Percentiles rank a stretch among this genome's conserved stretches.
These are phyloP conservation scores for Melolontha melolontha DNA, from an alignment of 2,888 invertebrate genomes.

Conservation along the genomic window DNA sequence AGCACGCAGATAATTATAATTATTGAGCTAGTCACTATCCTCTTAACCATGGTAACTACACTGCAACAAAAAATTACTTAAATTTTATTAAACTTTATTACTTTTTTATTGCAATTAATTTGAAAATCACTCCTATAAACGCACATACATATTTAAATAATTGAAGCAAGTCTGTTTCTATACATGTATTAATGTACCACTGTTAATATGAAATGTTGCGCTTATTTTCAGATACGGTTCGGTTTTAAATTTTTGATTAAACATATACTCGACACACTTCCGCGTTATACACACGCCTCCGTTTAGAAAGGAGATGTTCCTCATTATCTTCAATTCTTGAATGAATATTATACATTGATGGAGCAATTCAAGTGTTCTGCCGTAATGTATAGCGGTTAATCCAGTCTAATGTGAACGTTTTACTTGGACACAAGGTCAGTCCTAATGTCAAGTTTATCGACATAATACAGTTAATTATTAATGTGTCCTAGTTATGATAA, in stretches of 20 bases:
- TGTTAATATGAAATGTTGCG: conserved; percentile 10
- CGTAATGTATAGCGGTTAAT: conserved; percentile 15
- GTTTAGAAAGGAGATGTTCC: conserved; percentile 17
- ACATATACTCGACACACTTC: conserved; percentile 12
- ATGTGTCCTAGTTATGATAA: conserved; percentile 33
- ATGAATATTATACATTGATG: conserved; percentile 13
- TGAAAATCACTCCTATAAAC: conserved; percentile 2
- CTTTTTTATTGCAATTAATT: neutral
- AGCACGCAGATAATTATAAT: conserved; percentile 1
- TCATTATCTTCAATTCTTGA: conserved; percentile 19
- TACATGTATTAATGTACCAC: conserved; percentile 2
- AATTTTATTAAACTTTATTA: neutral
- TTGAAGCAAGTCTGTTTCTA: neutral
- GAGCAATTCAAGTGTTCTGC: conserved; percentile 15
- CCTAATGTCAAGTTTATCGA: conserved; percentile 38
- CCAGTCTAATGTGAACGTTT: conserved; percentile 29
- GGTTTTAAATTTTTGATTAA: conserved; percentile 28
- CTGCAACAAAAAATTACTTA: conserved; percentile 28
- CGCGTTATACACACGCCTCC: neutral
- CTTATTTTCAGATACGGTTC: conserved; percentile 6
- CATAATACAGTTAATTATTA: conserved; percentile 37
- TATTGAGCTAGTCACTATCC: neutral
- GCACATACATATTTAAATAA: conserved; percentile 17
- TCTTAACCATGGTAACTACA: conserved; percentile 6
- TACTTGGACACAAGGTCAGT: conserved; percentile 31